Percentiles rank a stretch among this genome's conserved stretches.
phyloP scores from a whole-genome alignment of 2,113 vertebrate genomes.

The Melanotaenia duboulayi region DNA sequence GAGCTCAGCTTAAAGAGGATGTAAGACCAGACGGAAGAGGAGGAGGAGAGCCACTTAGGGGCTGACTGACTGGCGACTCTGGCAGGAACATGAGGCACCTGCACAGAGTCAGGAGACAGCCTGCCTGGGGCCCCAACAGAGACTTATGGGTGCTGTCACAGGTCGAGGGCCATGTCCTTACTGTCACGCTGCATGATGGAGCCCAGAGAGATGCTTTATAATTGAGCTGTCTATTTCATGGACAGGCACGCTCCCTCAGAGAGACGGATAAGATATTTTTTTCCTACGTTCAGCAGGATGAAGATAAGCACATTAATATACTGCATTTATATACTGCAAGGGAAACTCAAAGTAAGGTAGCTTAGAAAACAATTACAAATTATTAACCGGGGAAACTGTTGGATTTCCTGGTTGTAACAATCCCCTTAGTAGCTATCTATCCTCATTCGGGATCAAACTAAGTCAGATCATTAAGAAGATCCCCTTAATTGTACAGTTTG shows the following conservation, averaged over 20 bases:
- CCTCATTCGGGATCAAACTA: neutral
- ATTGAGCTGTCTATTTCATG: constrained; percentile 50
- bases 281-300: neutral
- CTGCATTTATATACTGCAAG: no score
- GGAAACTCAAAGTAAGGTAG: no score
- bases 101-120: constrained; percentile 75
- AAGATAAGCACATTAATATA: neutral
- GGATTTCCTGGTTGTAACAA: neutral
- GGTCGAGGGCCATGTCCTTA: constrained; percentile 65
- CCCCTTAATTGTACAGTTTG: neutral
- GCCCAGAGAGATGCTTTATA: constrained; percentile 72
- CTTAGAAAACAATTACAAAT: constrained; percentile 3
- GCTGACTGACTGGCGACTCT: constrained; percentile 44
- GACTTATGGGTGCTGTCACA: constrained; percentile 82
- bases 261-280: constrained; percentile 1
- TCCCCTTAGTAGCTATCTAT: neutral
- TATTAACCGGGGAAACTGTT: neutral
- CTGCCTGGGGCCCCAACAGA: constrained; percentile 53
- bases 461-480: neutral
- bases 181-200: constrained; percentile 67
- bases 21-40: constrained; percentile 35
- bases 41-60: constrained; percentile 55
- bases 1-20: constrained; percentile 61
- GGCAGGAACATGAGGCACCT: constrained; percentile 74
- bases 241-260: constrained; percentile 30